Base-by-base conservation (phyloP, 2,888 invertebrate genomes). In the Zaprionus bogoriensis region DNA sequence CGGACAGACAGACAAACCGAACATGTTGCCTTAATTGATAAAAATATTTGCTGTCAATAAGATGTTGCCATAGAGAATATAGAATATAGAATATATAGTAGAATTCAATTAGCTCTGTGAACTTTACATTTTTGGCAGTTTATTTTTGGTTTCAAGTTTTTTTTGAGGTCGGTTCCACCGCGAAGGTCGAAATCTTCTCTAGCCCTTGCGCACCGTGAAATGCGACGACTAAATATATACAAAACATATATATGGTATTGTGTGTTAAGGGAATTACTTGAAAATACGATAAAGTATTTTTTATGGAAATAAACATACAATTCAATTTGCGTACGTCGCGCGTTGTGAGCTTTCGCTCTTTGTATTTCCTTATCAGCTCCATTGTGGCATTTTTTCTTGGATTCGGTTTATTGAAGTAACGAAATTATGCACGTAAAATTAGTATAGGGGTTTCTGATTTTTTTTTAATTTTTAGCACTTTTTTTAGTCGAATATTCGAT, bases 351-450 rank as follows among this genome's bases (percentile, higher is more conserved):
- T 79, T 84, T 50, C 89, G 69, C 63, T 89, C 73, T 66, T 88
- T 84, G 57, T 87, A 89, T 61, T 83, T 89, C 48, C 32, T 83
- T 76, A 89, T 89, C 86, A 89, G 69, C 72, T 89, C 88, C 89
- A 89, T 89, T 57, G 30, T 74, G 7, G 65, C 78, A 81, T 78
- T 41, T 46, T 58, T 45, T 52, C 1, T 39, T 52, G 9, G 17
- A 36, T 7, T 36, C 17, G 3, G 32, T 7, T 14, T 14, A 14
- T 10, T 42, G 3, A 22, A 7, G 9, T n/a, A n/a, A n/a, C n/a
- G n/a, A n/a, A n/a, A n/a, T n/a, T n/a, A n/a, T 3, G 5, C 38
- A 30, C 2, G 4, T 28, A 4, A 27, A 19, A 9, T 32, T 22
- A 20, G 39, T n/a, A 12, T 36, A 4, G 48, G 17, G 17, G 4